Evolutionary conservation across 2,113 vertebrate genomes (phyloP).

Genomic region (Sceloporus tristichus): DNA sequence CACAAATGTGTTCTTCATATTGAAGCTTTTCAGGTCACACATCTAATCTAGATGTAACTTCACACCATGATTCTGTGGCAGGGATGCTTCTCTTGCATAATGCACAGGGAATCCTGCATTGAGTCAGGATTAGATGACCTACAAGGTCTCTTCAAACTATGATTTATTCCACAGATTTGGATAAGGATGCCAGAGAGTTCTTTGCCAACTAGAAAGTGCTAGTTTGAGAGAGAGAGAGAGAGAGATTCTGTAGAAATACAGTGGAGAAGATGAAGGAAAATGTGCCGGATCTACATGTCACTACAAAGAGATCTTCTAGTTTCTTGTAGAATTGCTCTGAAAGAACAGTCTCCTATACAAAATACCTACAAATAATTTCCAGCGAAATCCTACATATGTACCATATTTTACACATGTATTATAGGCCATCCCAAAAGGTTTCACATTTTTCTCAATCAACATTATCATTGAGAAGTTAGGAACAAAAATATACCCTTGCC

Average conservation of each 20-base stretch:
- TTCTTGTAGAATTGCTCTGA: slow-evolving; percentile 41
- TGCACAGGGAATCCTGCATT: background rate
- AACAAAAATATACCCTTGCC: background rate
- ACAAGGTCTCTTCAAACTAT: no score
- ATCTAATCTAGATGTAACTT: no score
- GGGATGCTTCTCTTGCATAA: background rate
- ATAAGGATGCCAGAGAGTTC: background rate
- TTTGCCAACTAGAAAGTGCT: background rate
- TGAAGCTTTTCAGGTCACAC: background rate
- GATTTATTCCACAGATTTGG: background rate
- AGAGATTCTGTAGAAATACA: slow-evolving; percentile 51
- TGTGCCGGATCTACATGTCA: slow-evolving; percentile 60
- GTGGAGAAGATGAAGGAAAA: slow-evolving; percentile 50
- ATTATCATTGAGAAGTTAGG: background rate
- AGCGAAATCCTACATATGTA: background rate
- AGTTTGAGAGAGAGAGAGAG: slow-evolving; percentile 17
- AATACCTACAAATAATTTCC: background rate
- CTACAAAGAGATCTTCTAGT: slow-evolving; percentile 46
- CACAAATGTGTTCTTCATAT: background rate
- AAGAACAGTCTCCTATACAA: background rate
- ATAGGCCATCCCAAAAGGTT: background rate
- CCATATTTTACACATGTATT: no score
- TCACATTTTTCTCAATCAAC: background rate
- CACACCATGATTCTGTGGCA: background rate
- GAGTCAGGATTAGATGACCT: background rate